Evolutionary conservation across 2,888 invertebrate species (phyloP).

Genomic region (Tinea semifulvella): DNA sequence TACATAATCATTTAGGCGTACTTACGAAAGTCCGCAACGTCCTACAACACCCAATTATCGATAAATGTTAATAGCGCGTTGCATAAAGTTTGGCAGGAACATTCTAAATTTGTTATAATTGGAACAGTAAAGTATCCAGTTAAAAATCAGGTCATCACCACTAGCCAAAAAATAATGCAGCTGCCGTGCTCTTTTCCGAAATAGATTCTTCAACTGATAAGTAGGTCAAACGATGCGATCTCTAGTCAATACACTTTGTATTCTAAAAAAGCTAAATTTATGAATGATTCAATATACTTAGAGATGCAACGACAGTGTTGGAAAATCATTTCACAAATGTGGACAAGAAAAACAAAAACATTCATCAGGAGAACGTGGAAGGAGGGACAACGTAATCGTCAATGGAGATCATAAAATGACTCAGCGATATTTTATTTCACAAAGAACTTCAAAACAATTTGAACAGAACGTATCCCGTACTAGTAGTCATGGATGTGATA

Average conservation of each 20-base stretch:
- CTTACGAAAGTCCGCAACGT: neutral
- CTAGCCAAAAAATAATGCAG: constrained; percentile 57
- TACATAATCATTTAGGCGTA: constrained; percentile 39
- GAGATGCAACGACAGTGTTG: too few relatives aligned
- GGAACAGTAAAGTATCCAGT: constrained; percentile 11
- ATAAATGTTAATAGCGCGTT: neutral
- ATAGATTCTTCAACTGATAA: constrained; percentile 46
- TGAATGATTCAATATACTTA: too few relatives aligned
- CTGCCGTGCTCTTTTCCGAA: constrained; percentile 49
- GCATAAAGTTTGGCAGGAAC: neutral
- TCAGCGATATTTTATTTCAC: too few relatives aligned
- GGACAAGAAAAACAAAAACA: too few relatives aligned
- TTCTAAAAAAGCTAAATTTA: neutral
- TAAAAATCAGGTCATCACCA: constrained; percentile 42
- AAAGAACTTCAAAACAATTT: too few relatives aligned
- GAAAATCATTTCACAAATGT: too few relatives aligned
- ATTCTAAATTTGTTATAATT: constrained; percentile 11
- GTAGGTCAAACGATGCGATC: constrained; percentile 44
- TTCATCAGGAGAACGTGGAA: too few relatives aligned
- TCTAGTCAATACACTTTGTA: neutral
- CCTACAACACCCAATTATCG: neutral
- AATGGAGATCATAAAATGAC: too few relatives aligned
- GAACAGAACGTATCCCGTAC: too few relatives aligned
- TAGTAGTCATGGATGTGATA: too few relatives aligned
- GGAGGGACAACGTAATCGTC: too few relatives aligned